These are phyloP conservation scores for Propithecus perrieri DNA, from an alignment of 2,797 vertebrate genomes.

Conservation along the genomic window DNA sequence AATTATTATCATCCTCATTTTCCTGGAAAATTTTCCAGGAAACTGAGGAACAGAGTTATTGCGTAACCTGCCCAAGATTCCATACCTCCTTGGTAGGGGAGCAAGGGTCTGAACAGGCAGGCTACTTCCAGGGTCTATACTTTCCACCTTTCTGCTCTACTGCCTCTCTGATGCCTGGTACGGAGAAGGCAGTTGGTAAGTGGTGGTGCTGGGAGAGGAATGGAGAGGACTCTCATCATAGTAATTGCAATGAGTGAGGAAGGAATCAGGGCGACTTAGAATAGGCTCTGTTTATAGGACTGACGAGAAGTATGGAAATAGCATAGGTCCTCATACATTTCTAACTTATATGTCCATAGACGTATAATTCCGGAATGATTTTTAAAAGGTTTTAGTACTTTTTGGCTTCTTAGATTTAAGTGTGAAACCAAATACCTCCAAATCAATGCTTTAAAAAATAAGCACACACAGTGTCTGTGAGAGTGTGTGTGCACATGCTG, in stretches of 20 bases:
- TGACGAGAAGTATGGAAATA: not conserved
- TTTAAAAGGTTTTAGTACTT: not conserved
- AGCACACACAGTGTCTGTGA: not conserved
- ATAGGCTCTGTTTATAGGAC: not conserved
- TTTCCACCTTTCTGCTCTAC: not conserved
- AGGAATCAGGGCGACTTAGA: not conserved
- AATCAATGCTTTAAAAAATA: slow-evolving; percentile 17
- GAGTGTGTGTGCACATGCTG: accelerated
- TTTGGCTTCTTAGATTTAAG: not conserved
- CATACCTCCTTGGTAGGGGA: not conserved
- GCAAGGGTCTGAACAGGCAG: not conserved
- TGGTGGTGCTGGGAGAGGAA: not conserved
- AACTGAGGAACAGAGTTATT: not conserved
- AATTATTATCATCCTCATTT: not conserved
- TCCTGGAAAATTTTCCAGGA: not conserved
- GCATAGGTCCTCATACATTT: not conserved
- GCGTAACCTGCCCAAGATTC: not conserved
- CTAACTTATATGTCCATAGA: not conserved
- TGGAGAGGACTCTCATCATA: not conserved
- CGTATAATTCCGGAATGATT: not conserved
- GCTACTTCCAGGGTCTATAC: not conserved
- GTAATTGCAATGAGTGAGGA: not conserved
- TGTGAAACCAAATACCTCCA: not conserved
- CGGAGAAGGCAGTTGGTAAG: not conserved
- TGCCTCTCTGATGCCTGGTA: not conserved